Evolutionary conservation across 2,888 invertebrate species (phyloP).

Genomic region (Eupithecia pulchellata): DNA sequence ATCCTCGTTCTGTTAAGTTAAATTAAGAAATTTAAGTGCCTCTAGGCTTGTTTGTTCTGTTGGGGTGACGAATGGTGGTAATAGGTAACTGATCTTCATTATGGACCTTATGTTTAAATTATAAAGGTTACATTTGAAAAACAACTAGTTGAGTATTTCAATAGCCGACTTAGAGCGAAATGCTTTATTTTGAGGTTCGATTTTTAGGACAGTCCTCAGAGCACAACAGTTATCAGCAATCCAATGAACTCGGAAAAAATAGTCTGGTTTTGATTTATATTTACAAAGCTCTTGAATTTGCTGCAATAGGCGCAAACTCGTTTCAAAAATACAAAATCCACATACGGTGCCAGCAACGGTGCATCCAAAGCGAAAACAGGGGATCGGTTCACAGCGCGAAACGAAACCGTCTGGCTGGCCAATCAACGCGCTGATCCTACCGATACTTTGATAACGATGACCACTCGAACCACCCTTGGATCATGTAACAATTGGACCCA

Average conservation of each 20-base stretch:
- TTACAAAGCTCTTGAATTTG: not conserved
- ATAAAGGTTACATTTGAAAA: not conserved
- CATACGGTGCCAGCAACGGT: constrained; percentile 2
- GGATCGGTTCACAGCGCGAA: constrained; percentile 43
- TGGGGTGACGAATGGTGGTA: constrained; percentile 22
- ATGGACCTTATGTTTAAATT: not conserved
- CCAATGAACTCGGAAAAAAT: not conserved
- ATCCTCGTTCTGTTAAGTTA: constrained; percentile 44
- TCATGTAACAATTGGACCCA: constrained; percentile 1
- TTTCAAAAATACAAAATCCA: not conserved
- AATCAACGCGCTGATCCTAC: constrained; percentile 66
- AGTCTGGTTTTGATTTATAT: not conserved
- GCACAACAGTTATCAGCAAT: not conserved
- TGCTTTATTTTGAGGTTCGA: not conserved
- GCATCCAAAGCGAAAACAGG: constrained; percentile 18
- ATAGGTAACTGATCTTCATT: constrained; percentile 11
- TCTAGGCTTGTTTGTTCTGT: constrained; percentile 27
- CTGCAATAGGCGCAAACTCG: not conserved
- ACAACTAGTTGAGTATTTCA: not conserved
- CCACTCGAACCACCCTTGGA: constrained; percentile 12
- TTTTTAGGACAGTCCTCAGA: not conserved
- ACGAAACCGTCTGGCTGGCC: constrained; percentile 52
- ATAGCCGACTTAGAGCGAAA: not conserved
- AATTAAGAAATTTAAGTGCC: constrained; percentile 41
- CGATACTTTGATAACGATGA: constrained; percentile 39